Conservation (phyloP, 2,888 invertebrate genomes). For the Dynastes tityus region DNA sequence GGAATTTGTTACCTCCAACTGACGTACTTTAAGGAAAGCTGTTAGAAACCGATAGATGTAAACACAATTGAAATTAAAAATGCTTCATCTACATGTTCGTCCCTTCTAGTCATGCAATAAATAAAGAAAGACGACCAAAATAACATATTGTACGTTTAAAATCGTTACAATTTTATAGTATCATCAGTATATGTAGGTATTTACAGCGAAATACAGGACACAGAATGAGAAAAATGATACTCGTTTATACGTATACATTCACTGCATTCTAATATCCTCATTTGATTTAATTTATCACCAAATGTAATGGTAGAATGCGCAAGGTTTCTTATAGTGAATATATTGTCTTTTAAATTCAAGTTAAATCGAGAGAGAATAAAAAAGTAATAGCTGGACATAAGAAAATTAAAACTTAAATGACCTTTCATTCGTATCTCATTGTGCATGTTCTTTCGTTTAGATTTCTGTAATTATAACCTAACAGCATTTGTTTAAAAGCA, state of each 20-base stretch:
- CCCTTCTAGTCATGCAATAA: too few species aligned
- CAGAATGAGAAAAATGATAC: neutral
- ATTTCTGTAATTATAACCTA: neutral
- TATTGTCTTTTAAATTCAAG: neutral
- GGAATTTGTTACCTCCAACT: neutral
- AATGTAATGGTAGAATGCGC: constrained; percentile 19
- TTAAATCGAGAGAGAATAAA: neutral
- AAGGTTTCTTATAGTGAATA: neutral
- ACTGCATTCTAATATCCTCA: neutral
- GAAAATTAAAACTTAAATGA: neutral
- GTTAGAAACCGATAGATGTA: neutral
- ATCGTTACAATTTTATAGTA: neutral
- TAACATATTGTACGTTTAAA: neutral
- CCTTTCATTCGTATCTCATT: neutral
- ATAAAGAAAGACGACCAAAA: too few species aligned
- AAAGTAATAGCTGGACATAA: neutral
- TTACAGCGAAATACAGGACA: neutral
- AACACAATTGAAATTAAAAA: neutral
- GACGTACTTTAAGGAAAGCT: neutral
- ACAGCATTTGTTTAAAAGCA: too few species aligned
- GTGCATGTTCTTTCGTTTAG: neutral
- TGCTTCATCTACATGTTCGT: neutral
- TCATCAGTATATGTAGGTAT: neutral
- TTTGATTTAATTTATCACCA: constrained; percentile 13
- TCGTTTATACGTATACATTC: neutral